These are phyloP conservation scores for Aurelia sp. DNA, from an alignment of 30 jellyfish, hydroid and myxozoan species.

Conservation along the genomic window DNA sequence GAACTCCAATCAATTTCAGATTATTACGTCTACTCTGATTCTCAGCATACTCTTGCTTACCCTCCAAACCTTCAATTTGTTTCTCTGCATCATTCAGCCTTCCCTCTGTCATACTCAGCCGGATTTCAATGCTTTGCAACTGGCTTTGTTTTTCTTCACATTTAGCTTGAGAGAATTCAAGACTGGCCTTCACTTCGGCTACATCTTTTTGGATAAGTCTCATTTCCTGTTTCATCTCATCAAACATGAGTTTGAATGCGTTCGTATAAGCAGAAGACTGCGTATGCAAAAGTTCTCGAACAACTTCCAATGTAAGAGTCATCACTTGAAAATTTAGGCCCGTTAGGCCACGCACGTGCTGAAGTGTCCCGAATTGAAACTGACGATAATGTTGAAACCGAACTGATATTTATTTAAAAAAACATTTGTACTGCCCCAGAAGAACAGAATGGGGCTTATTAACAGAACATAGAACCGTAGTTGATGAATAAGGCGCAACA, in stretches of 20 bases:
- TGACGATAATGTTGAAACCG: too few relatives aligned
- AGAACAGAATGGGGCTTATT: too few relatives aligned
- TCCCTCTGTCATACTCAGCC: conserved; percentile 63
- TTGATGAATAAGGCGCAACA: too few relatives aligned
- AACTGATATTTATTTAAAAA: too few relatives aligned
- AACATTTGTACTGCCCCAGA: too few relatives aligned
- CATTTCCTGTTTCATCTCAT: conserved; percentile 67
- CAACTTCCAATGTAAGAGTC: conserved; percentile 52
- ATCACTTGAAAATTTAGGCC: conserved; percentile 48
- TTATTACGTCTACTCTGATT: conserved; percentile 47
- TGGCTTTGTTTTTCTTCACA: conserved; percentile 67
- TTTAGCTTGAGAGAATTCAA: conserved; percentile 45
- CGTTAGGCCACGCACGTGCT: neutral
- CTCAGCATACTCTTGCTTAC: conserved; percentile 24
- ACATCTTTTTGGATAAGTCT: conserved; percentile 61
- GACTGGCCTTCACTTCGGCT: conserved; percentile 68
- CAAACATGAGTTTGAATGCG: conserved; percentile 42
- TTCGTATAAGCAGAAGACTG: neutral
- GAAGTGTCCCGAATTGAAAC: too few relatives aligned
- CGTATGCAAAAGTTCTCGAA: neutral
- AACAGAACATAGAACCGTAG: too few relatives aligned
- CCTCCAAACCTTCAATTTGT: conserved; percentile 22
- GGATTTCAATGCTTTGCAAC: conserved; percentile 60
- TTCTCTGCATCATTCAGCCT: conserved; percentile 45
- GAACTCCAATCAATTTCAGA: conserved; percentile 55